phyloP scores from a whole-genome alignment of 2,888 invertebrate species.

The Sialis fuliginosa region DNA sequence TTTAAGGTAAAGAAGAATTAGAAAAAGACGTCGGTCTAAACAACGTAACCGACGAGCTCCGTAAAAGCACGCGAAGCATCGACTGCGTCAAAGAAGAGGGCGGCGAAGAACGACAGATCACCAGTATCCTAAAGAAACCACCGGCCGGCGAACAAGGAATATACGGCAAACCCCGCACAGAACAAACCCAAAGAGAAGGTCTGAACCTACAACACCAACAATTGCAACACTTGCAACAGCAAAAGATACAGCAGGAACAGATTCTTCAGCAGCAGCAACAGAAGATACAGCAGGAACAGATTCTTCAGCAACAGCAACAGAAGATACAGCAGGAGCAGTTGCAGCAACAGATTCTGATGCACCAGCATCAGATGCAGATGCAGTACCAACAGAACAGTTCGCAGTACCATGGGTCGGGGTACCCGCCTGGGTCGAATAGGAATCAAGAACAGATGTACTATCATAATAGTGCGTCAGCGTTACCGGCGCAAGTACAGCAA shows the following conservation, averaged over 20 bases:
- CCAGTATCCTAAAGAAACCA: slow-evolving; percentile 23
- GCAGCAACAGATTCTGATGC: slow-evolving; percentile 17
- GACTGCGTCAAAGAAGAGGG: neutral
- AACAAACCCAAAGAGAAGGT: slow-evolving; percentile 24
- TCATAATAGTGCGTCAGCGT: slow-evolving; percentile 16
- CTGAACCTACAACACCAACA: slow-evolving; percentile 10
- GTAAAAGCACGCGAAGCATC: slow-evolving; percentile 26
- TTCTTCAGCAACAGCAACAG: slow-evolving; percentile 24
- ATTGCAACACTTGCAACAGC: slow-evolving; percentile 19
- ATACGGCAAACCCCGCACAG: slow-evolving; percentile 40
- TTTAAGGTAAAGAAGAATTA: slow-evolving; percentile 22
- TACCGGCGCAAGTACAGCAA: slow-evolving; percentile 14
- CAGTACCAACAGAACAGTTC: slow-evolving; percentile 17
- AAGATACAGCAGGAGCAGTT: slow-evolving; percentile 25
- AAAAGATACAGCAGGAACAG: slow-evolving; percentile 17
- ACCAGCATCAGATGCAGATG: slow-evolving; percentile 21
- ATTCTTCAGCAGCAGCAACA: slow-evolving; percentile 21
- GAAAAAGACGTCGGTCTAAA: slow-evolving; percentile 35
- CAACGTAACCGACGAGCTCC: slow-evolving; percentile 40
- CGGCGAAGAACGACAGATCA: slow-evolving; percentile 22
- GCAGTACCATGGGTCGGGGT: slow-evolving; percentile 9
- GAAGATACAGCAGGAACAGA: slow-evolving; percentile 28
- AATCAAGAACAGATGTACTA: slow-evolving; percentile 19
- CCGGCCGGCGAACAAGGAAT: slow-evolving; percentile 34
- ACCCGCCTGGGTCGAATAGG: neutral